Evolutionary conservation across 2,888 invertebrate genomes (phyloP).

Genomic region (Standfussiana lucernea): DNA sequence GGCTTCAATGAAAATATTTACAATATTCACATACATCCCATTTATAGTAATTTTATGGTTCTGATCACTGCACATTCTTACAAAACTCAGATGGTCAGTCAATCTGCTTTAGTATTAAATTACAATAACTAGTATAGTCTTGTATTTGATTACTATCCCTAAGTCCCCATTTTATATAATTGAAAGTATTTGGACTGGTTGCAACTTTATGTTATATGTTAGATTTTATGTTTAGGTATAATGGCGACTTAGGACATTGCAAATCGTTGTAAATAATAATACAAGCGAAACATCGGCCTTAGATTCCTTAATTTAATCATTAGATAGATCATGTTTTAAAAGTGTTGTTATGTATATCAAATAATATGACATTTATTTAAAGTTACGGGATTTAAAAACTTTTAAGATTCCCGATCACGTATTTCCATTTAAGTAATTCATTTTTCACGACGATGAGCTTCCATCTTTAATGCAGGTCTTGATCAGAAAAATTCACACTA

Average conservation of each 20-base stretch:
- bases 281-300: neutral
- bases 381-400: constrained; percentile 3
- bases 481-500: neutral
- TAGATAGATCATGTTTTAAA: neutral
- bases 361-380: constrained; percentile 7
- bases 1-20: neutral
- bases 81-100: neutral
- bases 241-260: neutral
- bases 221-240: too few relatives aligned
- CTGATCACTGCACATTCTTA: neutral
- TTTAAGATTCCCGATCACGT: constrained; percentile 15
- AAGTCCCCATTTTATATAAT: too few relatives aligned
- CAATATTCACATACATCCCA: neutral
- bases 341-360: constrained; percentile 16
- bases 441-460: neutral
- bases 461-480: neutral
- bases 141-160: too few relatives aligned
- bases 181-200: too few relatives aligned
- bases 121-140: too few relatives aligned
- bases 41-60: neutral
- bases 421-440: neutral
- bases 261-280: neutral
- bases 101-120: too few relatives aligned
- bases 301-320: neutral
- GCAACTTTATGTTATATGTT: too few relatives aligned